phyloP scores from a whole-genome alignment of 2,113 vertebrate species.

The Ellobius talpinus region DNA sequence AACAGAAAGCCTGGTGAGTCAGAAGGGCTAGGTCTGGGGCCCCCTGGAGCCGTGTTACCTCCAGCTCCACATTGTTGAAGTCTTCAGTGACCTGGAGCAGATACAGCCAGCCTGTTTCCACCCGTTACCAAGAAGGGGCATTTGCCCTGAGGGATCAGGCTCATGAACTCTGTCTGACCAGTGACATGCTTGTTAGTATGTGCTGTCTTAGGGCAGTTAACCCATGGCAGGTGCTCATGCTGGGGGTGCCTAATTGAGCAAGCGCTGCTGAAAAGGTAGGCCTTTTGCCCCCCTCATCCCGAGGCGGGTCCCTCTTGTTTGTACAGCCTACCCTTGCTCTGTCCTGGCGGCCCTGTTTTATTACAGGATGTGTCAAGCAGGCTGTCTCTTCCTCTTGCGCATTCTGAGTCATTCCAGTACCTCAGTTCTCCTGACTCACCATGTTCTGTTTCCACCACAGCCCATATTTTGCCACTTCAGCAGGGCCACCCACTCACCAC shows the following conservation, averaged over 20 bases:
- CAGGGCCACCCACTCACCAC: not conserved
- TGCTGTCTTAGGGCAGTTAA: too few relatives aligned
- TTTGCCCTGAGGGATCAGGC: not conserved
- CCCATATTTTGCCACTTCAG: not conserved
- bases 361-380: not conserved
- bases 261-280: not conserved
- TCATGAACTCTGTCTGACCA: not conserved
- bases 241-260: not conserved
- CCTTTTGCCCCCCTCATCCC: accelerated
- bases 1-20: not conserved
- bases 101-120: too few relatives aligned
- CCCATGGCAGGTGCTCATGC: too few relatives aligned
- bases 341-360: not conserved
- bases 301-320: not conserved
- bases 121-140: not conserved
- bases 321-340: too few relatives aligned
- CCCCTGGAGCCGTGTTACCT: not conserved
- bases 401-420: not conserved
- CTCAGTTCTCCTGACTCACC: not conserved
- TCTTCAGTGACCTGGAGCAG: not conserved
- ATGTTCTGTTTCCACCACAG: accelerated
- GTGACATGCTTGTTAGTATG: not conserved
- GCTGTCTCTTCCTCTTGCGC: not conserved
- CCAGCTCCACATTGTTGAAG: not conserved
- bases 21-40: too few relatives aligned